phyloP scores from a whole-genome alignment of 2,797 vertebrate genomes.

The Heterohyrax brucei region DNA sequence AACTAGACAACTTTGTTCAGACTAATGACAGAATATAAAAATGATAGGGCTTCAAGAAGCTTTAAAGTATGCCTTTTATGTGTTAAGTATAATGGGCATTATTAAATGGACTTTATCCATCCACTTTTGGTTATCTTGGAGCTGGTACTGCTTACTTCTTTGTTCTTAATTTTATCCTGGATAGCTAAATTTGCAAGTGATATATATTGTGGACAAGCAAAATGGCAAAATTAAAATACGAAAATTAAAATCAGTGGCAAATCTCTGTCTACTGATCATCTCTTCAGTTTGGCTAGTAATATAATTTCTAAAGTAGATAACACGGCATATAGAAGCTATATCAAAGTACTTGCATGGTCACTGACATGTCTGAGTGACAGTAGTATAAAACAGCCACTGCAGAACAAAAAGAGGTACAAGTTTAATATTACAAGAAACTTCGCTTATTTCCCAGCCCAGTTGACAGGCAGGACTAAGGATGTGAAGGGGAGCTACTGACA shows the following conservation, averaged over 20 bases:
- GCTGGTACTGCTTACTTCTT: background rate
- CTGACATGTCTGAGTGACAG: background rate
- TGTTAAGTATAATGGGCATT: background rate
- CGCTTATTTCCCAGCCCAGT: background rate
- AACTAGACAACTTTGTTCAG: conserved; percentile 10
- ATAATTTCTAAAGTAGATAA: background rate
- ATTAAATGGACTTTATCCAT: background rate
- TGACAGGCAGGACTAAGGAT: background rate
- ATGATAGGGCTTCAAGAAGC: background rate
- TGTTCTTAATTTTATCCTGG: background rate
- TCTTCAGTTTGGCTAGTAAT: background rate
- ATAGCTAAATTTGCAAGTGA: conserved; percentile 3
- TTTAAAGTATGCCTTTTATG: background rate
- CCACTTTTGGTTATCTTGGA: conserved; percentile 17
- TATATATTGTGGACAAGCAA: background rate
- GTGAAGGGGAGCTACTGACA: background rate
- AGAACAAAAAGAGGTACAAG: background rate
- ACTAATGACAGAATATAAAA: conserved; percentile 41
- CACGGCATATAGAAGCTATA: background rate
- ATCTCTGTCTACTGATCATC: background rate
- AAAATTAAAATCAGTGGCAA: conserved; percentile 51
- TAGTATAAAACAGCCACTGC: background rate
- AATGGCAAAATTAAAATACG: background rate
- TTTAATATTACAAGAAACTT: background rate
- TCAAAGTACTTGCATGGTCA: background rate